Base-by-base conservation (phyloP, 2,888 invertebrate genomes). In the Amphipoea oculea region DNA sequence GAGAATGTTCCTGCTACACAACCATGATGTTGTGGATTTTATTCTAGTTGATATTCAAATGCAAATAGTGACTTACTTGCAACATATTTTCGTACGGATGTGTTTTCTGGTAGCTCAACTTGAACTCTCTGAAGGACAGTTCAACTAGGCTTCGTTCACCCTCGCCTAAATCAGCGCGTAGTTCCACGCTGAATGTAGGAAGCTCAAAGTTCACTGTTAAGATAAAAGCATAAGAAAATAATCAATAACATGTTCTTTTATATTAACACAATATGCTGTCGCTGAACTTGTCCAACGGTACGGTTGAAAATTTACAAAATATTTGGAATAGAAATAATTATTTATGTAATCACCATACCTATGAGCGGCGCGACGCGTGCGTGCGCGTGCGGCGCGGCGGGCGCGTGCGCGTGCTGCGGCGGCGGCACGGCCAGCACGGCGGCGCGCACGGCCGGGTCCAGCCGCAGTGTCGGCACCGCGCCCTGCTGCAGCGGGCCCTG, bases 141-240 rank as follows among this genome's bases (percentile, higher is more conserved):
- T 98, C 98, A 20, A 99, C 99, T n/a, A 99, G 95, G 48, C 98
- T 98, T 89, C 98, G 98, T 91, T 98, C 98, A 42, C 98, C 98
- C 57, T 95, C 96, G 11, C 98, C 97, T 69, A 97, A 94, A 92
- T 98, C 98, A 74, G 98, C 98, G 83, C 98, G 97, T 48, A 99
- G 95, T 92, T 98, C 98, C 74, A 99, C 97, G 81, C 98, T 98
- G 86, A 99, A 97, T 45, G 97, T 97, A 0, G 98, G 98, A 66
- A 99, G 95, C 88, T 98, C 98, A 92, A 99, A 98, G 36, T 97
- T 95, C 14, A 98, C 98, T 97, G 90, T 6, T 73, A 60, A 9
- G 6, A 23, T 0, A 62, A 42, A 4, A 4, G 1, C 5, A 12
- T 17, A 2, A 70, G 23, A 23, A 51, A 36, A 48, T 6, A 48